Evolutionary conservation across 1,140 invertebrate genomes (phyloP), one percentile per base, ranked within the genome.

Genomic region (Heliothis virescens): DNA sequence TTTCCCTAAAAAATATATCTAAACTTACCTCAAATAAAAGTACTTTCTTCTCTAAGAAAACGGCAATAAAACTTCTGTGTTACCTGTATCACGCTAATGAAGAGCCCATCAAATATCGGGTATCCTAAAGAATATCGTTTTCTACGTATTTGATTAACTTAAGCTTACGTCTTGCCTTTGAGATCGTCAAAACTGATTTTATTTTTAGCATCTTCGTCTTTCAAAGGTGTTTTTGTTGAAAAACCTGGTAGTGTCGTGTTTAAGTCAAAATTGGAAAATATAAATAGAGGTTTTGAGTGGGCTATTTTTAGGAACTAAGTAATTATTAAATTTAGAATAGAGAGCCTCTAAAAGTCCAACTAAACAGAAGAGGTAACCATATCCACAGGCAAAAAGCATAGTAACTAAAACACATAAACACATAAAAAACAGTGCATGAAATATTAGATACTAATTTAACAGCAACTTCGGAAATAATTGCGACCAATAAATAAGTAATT

Each of bases 111-210:
- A 76, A 76, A 53, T 76, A 76, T 76, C 74, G 47, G 74, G 60
- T 76, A 53, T 76, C 55, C 41, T 65, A 34, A 76, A 76, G 74
- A 76, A 65, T 63, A 63, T 65, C 48, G 60, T 76, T 53, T 76
- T 62, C 59, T 55, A 18, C 53, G 50, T 76, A 76, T 55, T 76
- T 63, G 48, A 76, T 55, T 18, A 65, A 76, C 50, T 65, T 21
- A 52, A 16, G 5, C 12, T 69, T 50, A 52, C 4, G n/a, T 21
- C 29, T 72, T 34, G 16, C 60, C 48, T 76, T 76, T 76, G 60
- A 63, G 15, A 63, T 29, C 11, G 57, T 57, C 12, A n/a, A 76
- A 76, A 34, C 52, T 62, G n/a, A 26, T 50, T 62, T 26, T 76
- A 76, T 65, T 76, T 76, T 18, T 18, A 50, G 12, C 13, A 29